Conservation (phyloP, 2,888 invertebrate species). For the Chaetogeoica ovagalla region DNA sequence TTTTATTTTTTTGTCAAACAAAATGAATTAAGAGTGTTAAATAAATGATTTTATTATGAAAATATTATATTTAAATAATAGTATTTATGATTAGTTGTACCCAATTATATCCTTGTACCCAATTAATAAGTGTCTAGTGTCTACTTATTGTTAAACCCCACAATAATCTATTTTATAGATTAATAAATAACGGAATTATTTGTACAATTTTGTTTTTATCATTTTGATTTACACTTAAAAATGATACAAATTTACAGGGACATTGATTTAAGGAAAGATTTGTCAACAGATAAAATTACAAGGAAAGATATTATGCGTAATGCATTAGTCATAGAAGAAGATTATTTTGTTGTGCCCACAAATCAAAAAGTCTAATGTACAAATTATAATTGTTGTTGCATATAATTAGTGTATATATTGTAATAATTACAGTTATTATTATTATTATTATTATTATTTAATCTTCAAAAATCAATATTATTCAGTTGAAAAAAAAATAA, state of each 20-base stretch:
- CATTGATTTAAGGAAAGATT: conserved; percentile 65
- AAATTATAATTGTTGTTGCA: conserved; percentile 56
- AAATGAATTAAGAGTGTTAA: too few species aligned
- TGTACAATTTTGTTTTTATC: not conserved
- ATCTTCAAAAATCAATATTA: conserved; percentile 24
- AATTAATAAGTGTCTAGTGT: too few species aligned
- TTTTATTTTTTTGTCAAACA: too few species aligned
- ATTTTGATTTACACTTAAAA: not conserved
- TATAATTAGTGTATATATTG: not conserved
- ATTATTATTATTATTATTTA: too few species aligned
- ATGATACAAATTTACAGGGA: conserved; percentile 47
- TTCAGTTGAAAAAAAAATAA: conserved; percentile 22
- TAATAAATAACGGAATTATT: not conserved
- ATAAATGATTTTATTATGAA: too few species aligned
- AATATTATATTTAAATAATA: too few species aligned
- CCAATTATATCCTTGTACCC: too few species aligned
- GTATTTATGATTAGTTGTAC: too few species aligned
- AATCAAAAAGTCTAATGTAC: conserved; percentile 21
- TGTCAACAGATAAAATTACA: conserved; percentile 71
- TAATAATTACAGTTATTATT: too few species aligned
- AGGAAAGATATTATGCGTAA: conserved; percentile 73
- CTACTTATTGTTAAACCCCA: too few species aligned
- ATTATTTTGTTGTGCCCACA: conserved; percentile 88
- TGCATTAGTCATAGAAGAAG: conserved; percentile 77
- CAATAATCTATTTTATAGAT: too few species aligned